Evolutionary conservation across 37 sponge, comb jelly and placozoan species (phyloP), one percentile per base, ranked within the genome.

Genomic region (Spongilla lacustris): DNA sequence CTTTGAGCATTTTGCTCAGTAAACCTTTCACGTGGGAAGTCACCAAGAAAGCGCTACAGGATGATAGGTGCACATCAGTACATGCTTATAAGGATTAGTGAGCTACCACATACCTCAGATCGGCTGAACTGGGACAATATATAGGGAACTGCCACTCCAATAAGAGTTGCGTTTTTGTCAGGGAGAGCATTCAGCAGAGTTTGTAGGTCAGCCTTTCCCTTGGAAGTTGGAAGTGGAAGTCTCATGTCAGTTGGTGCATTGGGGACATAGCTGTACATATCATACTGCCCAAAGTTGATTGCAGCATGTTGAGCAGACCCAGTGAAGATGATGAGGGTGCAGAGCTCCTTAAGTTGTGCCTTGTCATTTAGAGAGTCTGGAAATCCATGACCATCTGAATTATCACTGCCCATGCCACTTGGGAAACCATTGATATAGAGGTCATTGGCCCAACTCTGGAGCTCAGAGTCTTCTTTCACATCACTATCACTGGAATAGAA

Each of bases 271-370:
- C 79, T 89, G 77, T 80, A 78, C 26, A 73, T 71, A 25, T 89
- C 76, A 73, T 80, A 92, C 79, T 95, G 96, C 37, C 92, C 92
- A 50, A 86, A 85, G 74, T 92, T 95, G 67, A 95, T 84, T 32
- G 96, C 90, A 41, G 89, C 66, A 68, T 94, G 95, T 33, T 84
- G 86, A 30, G 81, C 89, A 48, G 87, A 70, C 41, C 84, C 86
- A 69, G 88, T 88, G 80, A 90, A 95, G 24, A 95, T 92, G 68
- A 95, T 89, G 10, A 80, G 69, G 0, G 96, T 95, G 66, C 84
- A 83, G 80, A 67, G 58, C 6, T 84, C 78, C 8, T 92, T 48
- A 67, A 94, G 83, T 38, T 88, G 81, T 4, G 78, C 66, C n/a
- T 80, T 71, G 5, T 73, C 81, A 3, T 41, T 48, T 6, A 94